Base-by-base conservation (phyloP, 2,888 invertebrate species). In the Eumacrocentrus americanus region DNA sequence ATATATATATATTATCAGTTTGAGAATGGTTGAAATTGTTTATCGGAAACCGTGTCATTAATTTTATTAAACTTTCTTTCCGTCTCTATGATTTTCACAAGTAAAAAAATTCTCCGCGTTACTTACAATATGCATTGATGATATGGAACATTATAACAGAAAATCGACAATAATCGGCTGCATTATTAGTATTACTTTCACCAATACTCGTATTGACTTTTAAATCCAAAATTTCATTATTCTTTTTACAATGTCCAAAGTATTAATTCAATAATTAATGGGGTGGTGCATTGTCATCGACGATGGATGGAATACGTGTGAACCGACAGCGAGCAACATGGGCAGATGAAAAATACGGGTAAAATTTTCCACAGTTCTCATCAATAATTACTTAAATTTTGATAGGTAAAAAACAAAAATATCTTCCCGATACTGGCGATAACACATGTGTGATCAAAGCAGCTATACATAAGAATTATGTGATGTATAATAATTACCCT, bases 251-350 rank as follows among this genome's bases (percentile, higher is more conserved):
- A 22, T 46, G 1, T 4, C 6, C n/a, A 6, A 2, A 46, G 23
- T 22, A 25, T n/a, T 40, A 34, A 46, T 40, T 40, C 22, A 25
- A 34, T 52, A 55, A 20, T 57, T 48, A 46, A 48, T 48, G 34
- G 56, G 44, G 25, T 51, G 57, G 20, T 22, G 25, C n/a, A 46
- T 46, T 6, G 12, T 46, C 11, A 25, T 25, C 46, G 14, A 57
- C 20, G 11, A 57, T 50, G 50, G 57, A 50, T 29, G n/a, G 57
- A 6, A n/a, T 38, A 20, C 38, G 48, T 16, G 57, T 16, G 5
- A 50, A 40, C 25, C 29, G 40, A 40, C 40, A 46, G 12, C 23
- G 12, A 23, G 20, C 29, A 29, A 29, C 29, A 29, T 29, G 54
- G 16, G 5, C 12, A 11, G 42, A 42, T 1, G 29, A 44, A 35